phyloP scores from a whole-genome alignment of 1,140 invertebrate genomes.

The Dryas iulia region DNA sequence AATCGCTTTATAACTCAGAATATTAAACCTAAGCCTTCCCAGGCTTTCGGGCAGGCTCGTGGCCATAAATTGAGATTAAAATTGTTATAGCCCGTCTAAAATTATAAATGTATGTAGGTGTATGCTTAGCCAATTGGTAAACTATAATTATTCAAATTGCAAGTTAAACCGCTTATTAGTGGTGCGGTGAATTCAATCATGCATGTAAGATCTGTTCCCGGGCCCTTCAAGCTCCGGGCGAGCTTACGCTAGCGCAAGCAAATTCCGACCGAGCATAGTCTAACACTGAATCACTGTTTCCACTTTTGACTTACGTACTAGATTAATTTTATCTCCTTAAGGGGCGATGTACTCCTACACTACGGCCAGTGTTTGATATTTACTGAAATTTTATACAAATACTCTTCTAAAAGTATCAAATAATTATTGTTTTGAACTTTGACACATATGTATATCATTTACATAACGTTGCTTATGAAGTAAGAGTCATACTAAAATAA shows the following conservation, averaged over 20 bases:
- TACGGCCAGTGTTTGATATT: neutral
- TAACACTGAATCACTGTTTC: conserved; percentile 42
- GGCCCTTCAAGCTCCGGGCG: conserved; percentile 35
- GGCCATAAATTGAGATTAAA: conserved; percentile 24
- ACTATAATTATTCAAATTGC: conserved; percentile 53
- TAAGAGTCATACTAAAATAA: neutral
- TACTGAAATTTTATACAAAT: neutral
- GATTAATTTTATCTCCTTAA: conserved; percentile 16
- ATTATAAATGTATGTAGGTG: conserved; percentile 34
- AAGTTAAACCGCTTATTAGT: conserved; percentile 53
- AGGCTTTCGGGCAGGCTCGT: conserved; percentile 18
- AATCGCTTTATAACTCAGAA: neutral
- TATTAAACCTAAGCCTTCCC: neutral
- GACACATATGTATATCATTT: neutral
- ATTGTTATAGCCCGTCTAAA: conserved; percentile 37
- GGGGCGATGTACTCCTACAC: neutral
- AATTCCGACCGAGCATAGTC: conserved; percentile 43
- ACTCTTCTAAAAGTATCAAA: neutral
- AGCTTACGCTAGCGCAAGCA: conserved; percentile 39
- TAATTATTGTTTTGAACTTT: neutral
- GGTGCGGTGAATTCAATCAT: conserved; percentile 45
- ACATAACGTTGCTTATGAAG: neutral
- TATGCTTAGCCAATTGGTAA: conserved; percentile 38
- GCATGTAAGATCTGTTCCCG: conserved; percentile 32
- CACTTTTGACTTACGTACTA: conserved; percentile 16